Percentiles rank a stretch among this genome's conserved stretches.
These are phyloP conservation scores for Lamellibrachia satsuma DNA, from an alignment of 2,888 invertebrate genomes.

Conservation along the genomic window DNA sequence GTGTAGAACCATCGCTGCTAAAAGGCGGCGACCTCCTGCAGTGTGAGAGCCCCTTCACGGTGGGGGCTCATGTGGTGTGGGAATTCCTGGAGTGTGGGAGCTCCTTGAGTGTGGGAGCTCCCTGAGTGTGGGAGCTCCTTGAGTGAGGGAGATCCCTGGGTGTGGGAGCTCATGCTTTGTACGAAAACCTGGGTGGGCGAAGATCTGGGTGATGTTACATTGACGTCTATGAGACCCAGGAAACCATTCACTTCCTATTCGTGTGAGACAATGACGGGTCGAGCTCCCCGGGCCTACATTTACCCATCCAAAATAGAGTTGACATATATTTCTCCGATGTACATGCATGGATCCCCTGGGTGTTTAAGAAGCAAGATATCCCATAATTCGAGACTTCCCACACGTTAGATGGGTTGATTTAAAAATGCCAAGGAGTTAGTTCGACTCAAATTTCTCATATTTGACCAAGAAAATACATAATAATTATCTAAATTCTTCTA, in stretches of 20 bases:
- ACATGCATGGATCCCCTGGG: background rate
- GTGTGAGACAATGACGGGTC: background rate
- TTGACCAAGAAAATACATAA: background rate
- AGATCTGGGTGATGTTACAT: background rate
- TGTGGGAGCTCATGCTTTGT: background rate
- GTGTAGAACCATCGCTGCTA: background rate
- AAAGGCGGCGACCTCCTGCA: background rate
- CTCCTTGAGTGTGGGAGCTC: too few relatives aligned
- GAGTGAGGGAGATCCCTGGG: too few relatives aligned
- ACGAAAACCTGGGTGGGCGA: background rate
- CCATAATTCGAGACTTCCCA: background rate
- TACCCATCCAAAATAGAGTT: background rate
- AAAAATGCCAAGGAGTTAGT: background rate
- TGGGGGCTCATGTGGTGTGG: background rate
- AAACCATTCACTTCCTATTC: background rate
- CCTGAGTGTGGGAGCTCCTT: too few relatives aligned
- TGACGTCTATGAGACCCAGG: background rate
- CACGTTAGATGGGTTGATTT: background rate
- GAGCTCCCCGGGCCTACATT: background rate
- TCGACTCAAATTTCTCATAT: background rate
- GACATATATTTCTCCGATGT: background rate
- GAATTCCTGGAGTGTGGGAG: background rate
- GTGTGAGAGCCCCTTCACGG: background rate
- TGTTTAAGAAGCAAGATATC: background rate
- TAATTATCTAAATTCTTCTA: background rate